Base-by-base conservation (phyloP, 2,797 vertebrate genomes). In the Pseudomugil gertrudae region DNA sequence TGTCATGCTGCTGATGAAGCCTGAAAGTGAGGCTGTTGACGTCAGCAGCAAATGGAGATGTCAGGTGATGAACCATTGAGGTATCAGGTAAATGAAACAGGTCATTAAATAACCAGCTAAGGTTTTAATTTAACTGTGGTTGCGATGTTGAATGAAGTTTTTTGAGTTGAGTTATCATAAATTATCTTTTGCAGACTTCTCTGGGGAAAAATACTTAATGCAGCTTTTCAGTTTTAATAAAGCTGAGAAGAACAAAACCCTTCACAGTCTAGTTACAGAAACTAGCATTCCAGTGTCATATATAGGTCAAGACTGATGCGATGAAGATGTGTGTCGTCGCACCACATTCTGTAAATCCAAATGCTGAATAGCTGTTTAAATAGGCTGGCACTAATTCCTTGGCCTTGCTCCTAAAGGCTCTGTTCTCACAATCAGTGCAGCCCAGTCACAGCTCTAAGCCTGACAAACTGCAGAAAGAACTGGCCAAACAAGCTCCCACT, bases 1-100 rank as follows among this genome's bases (percentile, higher is more conserved):
- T 63, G 52, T 85, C 78, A 82, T 66, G 76, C 79, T 71, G 78
- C 53, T 77, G 76, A 80, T 86, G 74, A 87, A 57, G 69, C 64
- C 65, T 72, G 53, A 81, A 63, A 65, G 55, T 76, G 56, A 74
- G 65, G 55, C 19, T 59, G 57, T 71, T 82, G 81, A 83, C 66
- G 63, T 84, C 86, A 82, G 54, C 48, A n/a, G 76, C 51, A 72
- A 80, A 81, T 54, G 56, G 52, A 73, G 56, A 36, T 35, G 32
- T 21, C 40, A 67, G 11, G 38, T 75, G 36, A 17, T n/a, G 23
- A 67, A 63, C 40, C 13, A 30, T 29, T 7, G 5, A 63, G 13
- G 36, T 33, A 80, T 60, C 30, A 43, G 45, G 38, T 48, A 47
- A 59, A 78, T 51, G 47, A 63, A 66, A 32, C 48, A 40, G 35